Evolutionary conservation across 1,140 invertebrate genomes (phyloP), one percentile per base, ranked within the genome.

Genomic region (Bilobella aurantiaca): DNA sequence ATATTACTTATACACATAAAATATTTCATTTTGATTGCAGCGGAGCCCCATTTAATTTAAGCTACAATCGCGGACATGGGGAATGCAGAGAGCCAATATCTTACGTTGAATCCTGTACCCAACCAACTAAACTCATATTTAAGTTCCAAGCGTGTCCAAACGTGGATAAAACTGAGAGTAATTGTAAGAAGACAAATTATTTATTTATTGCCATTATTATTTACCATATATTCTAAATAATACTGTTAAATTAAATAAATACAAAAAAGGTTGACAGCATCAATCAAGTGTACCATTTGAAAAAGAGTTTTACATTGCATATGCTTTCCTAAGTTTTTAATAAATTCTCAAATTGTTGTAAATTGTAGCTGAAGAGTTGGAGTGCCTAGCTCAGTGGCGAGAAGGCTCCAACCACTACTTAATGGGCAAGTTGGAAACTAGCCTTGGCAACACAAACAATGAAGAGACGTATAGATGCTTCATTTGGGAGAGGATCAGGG

Each of bases 401-500:
- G 90, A 93, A 75, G 90, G 90, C 14, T 91, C 88, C 73, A 89
- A 87, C 62, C 81, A 87, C 53, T 93, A 91, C 78, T 81, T 93
- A 64, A 88, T 93, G 42, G 90, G 89, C 25, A 86, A 84, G 73
- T 80, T 85, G 62, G 81, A 82, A 18, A 83, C 83, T 73, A 75
- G 80, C 31, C 60, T 62, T 32, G 30, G 58, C 16, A 59, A 53
- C 49, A 18, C 88, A 91, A 78, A 88, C 88, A 42, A 89, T 88
- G 91, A 94, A 77, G 91, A 94, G 77, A 84, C 88, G 63, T 95
- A 91, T 78, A 82, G 91, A 67, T 94, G 92, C 81, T 95, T 93
- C 80, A 89, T 94, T 34, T 92, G 90, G 78, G 90, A 92, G 78
- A 87, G 88, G 79, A 85, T 68, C 37, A 32, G 73, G 75, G 31